phyloP scores from a whole-genome alignment of 2,797 vertebrate species.

The Poeciliopsis presidionis region DNA sequence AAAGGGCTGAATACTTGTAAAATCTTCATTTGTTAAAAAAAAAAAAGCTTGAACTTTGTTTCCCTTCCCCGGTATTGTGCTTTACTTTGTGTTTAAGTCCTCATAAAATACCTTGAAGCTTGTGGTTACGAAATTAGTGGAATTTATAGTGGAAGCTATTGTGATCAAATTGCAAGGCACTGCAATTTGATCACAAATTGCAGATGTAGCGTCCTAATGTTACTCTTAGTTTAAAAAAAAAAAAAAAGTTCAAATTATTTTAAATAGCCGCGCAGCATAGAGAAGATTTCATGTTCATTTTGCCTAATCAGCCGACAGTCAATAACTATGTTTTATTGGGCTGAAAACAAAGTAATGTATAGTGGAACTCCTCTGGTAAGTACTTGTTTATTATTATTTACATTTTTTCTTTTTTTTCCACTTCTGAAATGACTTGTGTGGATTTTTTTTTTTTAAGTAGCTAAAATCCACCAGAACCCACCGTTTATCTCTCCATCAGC shows the following conservation, averaged over 20 bases:
- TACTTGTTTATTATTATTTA: slow-evolving; percentile 41
- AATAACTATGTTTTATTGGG: slow-evolving; percentile 24
- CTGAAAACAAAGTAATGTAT: slow-evolving; percentile 29
- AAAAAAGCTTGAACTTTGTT: no score
- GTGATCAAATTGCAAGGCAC: neutral
- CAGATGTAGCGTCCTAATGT: neutral
- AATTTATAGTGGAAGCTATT: neutral
- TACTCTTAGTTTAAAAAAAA: neutral
- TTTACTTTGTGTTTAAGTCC: neutral
- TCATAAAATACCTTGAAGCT: neutral
- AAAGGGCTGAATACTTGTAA: neutral
- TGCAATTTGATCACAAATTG: no score
- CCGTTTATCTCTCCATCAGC: slow-evolving; percentile 11
- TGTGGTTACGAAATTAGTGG: neutral
- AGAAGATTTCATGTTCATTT: neutral
- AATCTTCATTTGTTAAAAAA: neutral
- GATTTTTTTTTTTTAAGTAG: neutral
- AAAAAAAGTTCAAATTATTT: neutral
- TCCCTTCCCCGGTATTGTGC: neutral
- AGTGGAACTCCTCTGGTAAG: slow-evolving; percentile 62
- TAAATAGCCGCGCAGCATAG: neutral
- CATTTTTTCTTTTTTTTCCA: neutral
- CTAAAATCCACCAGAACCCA: neutral
- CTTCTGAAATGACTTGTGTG: slow-evolving; percentile 3
- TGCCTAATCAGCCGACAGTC: neutral